A percentile compares a stretch with the other conserved stretches of the same genome.
Evolutionary conservation across 2,888 invertebrate genomes (phyloP).

Genomic region (Tenthredo mesomela): DNA sequence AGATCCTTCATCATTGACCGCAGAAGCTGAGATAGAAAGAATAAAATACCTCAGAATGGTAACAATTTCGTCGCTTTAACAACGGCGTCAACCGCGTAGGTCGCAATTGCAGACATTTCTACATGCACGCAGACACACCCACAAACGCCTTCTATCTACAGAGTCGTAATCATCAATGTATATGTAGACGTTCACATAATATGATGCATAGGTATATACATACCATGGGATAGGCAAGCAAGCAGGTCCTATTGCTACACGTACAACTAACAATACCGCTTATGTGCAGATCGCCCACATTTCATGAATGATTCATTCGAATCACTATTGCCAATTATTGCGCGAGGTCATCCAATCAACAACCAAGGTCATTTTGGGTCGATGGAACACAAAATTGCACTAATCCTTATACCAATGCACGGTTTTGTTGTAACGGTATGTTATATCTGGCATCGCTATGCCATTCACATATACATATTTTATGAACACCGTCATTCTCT

Average conservation of each 20-base stretch:
- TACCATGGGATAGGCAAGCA: background rate
- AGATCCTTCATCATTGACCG: background rate
- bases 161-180: background rate
- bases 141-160: constrained; percentile 2
- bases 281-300: constrained; percentile 55
- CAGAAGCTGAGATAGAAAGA: background rate
- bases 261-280: constrained; percentile 10
- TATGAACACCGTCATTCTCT: background rate
- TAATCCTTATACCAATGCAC: background rate
- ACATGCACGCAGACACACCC: background rate
- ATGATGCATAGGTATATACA: constrained; percentile 6
- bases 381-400: constrained; percentile 55
- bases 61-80: constrained; percentile 19
- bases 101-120: background rate
- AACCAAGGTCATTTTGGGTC: constrained; percentile 55
- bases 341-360: constrained; percentile 55
- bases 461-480: background rate
- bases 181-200: constrained; percentile 6
- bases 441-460: background rate
- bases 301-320: constrained; percentile 58
- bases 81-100: constrained; percentile 8
- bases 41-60: background rate
- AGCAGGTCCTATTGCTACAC: constrained; percentile 3
- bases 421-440: background rate
- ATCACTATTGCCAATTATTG: constrained; percentile 58